Percentiles rank a stretch among this genome's conserved stretches.
Conservation (phyloP, 2,797 vertebrate species). For the Kryptopterus vitreolus region DNA sequence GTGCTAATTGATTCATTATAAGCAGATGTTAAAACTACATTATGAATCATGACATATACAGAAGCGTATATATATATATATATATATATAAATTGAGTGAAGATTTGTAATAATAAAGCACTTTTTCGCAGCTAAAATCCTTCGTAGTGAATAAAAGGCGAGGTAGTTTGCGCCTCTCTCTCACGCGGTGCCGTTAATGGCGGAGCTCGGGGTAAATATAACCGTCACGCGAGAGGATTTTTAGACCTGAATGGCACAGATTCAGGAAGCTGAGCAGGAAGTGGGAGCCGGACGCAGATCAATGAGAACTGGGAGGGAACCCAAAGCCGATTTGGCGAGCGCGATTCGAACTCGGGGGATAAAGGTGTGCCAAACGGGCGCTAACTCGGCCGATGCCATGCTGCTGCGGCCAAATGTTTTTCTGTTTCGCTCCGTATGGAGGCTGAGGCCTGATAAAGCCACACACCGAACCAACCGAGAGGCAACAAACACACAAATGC, state of each 20-base stretch:
- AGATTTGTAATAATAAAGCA: too few species aligned
- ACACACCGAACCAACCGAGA: constrained; percentile 1
- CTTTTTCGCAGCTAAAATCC: too few species aligned
- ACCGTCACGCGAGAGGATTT: background rate
- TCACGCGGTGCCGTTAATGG: constrained; percentile 18
- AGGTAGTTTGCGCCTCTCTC: background rate
- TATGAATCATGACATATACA: too few species aligned
- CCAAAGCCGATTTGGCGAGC: constrained; percentile 37
- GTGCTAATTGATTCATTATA: too few species aligned
- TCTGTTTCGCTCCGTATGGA: constrained; percentile 42
- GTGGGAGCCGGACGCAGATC: constrained; percentile 23
- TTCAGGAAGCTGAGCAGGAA: constrained; percentile 34
- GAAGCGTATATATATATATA: too few species aligned
- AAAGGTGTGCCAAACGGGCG: constrained; percentile 46
- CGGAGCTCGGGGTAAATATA: constrained; percentile 14
- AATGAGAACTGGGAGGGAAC: constrained; percentile 42
- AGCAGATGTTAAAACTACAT: too few species aligned
- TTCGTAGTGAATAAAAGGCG: background rate
- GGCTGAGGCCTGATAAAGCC: background rate
- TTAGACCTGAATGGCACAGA: constrained; percentile 22
- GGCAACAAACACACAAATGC: background rate
- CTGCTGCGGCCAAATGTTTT: constrained; percentile 45
- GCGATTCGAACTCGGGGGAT: constrained; percentile 29
- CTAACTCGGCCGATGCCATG: constrained; percentile 28
- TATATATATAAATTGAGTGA: too few species aligned